A percentile compares a stretch with the other conserved stretches of the same genome.
Conservation (phyloP, 1,140 invertebrate genomes). For the Halyomorpha halys region DNA sequence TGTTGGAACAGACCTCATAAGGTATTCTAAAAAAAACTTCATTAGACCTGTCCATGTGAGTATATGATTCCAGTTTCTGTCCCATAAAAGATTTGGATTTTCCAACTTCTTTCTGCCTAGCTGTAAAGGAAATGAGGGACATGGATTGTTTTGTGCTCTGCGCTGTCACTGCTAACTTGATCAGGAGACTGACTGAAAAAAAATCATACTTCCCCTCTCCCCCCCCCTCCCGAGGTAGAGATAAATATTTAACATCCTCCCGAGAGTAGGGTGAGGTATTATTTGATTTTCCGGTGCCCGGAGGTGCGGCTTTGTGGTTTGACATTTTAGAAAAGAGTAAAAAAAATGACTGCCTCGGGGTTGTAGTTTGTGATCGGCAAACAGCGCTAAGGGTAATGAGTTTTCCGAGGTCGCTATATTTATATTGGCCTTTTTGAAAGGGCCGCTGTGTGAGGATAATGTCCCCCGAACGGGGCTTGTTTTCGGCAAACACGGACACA, state of each 20-base stretch:
- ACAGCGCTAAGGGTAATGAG: conserved; percentile 11
- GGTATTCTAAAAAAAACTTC: too few species aligned
- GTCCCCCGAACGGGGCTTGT: neutral
- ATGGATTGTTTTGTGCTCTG: too few species aligned
- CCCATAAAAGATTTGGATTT: too few species aligned
- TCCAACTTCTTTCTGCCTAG: too few species aligned
- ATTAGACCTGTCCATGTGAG: too few species aligned
- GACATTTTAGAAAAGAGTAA: conserved; percentile 5
- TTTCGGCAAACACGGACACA: conserved; percentile 12
- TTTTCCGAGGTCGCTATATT: conserved; percentile 14
- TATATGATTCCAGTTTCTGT: too few species aligned
- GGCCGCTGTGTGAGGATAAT: neutral
- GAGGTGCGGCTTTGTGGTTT: conserved; percentile 16
- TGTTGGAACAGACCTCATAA: too few species aligned
- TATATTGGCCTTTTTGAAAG: conserved; percentile 13
- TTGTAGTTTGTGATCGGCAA: conserved; percentile 11
- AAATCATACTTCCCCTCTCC: neutral
- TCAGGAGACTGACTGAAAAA: neutral
- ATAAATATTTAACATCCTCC: conserved; percentile 14
- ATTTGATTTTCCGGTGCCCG: conserved; percentile 13
- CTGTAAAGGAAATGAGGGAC: too few species aligned
- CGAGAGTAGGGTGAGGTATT: conserved; percentile 2
- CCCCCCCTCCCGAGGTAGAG: neutral
- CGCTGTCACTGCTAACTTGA: neutral
- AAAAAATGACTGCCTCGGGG: conserved; percentile 2